Evolutionary conservation across 64 coral and sea anemone species (phyloP).

Genomic region (Stylophora pistillata): DNA sequence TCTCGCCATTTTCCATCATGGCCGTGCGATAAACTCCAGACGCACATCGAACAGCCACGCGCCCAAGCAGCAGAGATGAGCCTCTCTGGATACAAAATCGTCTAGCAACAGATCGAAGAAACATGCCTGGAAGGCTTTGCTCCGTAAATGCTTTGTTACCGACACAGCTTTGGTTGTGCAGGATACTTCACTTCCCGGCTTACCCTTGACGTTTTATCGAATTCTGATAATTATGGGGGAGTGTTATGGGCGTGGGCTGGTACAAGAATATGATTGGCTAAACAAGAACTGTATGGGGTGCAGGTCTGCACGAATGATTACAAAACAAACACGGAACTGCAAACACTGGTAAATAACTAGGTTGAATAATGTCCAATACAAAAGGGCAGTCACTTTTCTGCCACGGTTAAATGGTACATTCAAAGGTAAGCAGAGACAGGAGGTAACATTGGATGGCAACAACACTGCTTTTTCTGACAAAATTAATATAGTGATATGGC

Average conservation of each 20-base stretch:
- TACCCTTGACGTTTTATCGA: not conserved
- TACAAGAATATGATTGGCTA: not conserved
- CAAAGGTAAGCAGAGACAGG: too few relatives aligned
- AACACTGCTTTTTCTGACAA: too few relatives aligned
- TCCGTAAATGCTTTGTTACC: not conserved
- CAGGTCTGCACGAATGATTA: not conserved
- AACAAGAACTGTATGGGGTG: not conserved
- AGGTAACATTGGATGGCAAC: too few relatives aligned
- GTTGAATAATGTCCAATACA: too few relatives aligned
- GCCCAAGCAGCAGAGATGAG: constrained; percentile 5
- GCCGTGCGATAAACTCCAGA: not conserved
- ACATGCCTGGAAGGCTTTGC: not conserved
- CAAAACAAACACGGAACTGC: not conserved
- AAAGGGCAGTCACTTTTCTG: too few relatives aligned
- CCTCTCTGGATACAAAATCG: constrained; percentile 22
- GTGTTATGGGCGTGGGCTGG: constrained; percentile 10
- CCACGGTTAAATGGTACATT: too few relatives aligned
- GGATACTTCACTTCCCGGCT: not conserved
- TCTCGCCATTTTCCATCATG: constrained; percentile 36
- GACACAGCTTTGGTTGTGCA: not conserved
- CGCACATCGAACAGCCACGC: not conserved
- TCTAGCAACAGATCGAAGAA: constrained; percentile 20
- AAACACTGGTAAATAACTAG: too few relatives aligned
- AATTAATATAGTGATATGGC: too few relatives aligned
- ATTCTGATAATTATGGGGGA: not conserved